These are phyloP conservation scores for Poeciliopsis turneri DNA, from an alignment of 2,797 vertebrate species.

Conservation along the genomic window DNA sequence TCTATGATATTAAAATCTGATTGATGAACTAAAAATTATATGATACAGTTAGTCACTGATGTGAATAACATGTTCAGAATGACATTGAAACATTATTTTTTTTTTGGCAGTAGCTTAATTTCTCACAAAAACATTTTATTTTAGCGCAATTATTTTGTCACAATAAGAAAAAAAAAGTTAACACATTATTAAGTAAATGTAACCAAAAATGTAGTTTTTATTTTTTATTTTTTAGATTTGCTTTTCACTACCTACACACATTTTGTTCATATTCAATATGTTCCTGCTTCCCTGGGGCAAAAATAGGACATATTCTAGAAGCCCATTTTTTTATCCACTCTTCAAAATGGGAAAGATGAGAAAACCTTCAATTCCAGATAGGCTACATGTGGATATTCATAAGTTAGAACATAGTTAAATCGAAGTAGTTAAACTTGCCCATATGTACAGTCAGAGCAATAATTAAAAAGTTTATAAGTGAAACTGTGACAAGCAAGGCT, in stretches of 20 bases:
- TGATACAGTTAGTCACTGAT: not conserved
- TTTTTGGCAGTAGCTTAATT: not conserved
- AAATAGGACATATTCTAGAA: not conserved
- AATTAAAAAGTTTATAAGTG: not conserved
- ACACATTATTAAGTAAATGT: not conserved
- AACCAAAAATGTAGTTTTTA: not conserved
- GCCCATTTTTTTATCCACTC: not conserved
- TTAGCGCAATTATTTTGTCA: not conserved
- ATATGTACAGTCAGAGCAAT: not conserved
- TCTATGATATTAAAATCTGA: not conserved
- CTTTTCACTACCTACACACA: not conserved
- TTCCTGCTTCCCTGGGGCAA: not conserved
- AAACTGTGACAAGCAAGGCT: conserved; percentile 1
- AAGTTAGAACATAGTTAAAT: not conserved
- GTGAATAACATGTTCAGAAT: conserved; percentile 1
- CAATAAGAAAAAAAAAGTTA: not conserved
- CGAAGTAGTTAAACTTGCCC: not conserved
- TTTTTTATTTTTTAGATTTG: not conserved
- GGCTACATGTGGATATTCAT: not conserved
- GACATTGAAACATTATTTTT: not conserved
- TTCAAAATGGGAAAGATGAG: conserved; percentile 1
- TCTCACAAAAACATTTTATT: not conserved
- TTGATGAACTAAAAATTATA: not conserved
- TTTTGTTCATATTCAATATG: not conserved
- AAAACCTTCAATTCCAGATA: not conserved